These are phyloP conservation scores for Cardiocondyla obscurior DNA, from an alignment of 1,140 invertebrate species.

Conservation along the genomic window DNA sequence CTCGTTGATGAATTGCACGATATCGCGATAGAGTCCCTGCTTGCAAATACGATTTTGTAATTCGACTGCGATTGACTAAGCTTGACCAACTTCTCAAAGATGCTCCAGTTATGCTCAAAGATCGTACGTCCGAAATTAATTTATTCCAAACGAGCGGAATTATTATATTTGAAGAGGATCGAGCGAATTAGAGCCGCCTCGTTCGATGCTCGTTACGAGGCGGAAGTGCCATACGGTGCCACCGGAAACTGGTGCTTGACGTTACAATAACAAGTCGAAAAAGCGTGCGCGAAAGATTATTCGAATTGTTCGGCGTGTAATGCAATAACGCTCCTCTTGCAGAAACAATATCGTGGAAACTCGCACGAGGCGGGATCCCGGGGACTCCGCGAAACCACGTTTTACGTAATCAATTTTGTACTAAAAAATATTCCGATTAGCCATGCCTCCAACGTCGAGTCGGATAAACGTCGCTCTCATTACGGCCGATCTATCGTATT, in stretches of 20 bases:
- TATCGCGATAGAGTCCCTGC: background rate
- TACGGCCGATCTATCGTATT: background rate
- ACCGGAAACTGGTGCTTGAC: slow-evolving; percentile 15
- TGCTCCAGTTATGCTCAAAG: no score
- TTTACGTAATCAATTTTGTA: slow-evolving; percentile 40
- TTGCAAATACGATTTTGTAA: background rate
- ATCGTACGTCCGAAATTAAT: background rate
- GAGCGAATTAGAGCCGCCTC: background rate
- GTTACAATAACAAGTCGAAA: slow-evolving; percentile 31
- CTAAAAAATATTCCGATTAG: slow-evolving; percentile 30
- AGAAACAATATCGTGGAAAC: background rate
- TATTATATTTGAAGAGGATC: background rate
- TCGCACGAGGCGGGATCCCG: background rate
- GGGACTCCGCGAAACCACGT: background rate
- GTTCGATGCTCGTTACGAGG: background rate
- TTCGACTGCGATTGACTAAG: background rate
- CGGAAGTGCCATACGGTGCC: background rate
- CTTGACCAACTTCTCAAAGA: background rate
- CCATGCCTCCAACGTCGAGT: background rate
- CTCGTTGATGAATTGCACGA: background rate
- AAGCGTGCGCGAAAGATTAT: slow-evolving; percentile 9
- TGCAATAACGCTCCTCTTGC: background rate
- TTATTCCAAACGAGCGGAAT: background rate
- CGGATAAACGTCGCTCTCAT: slow-evolving; percentile 1
- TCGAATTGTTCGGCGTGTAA: background rate